A percentile compares a stretch with the other conserved stretches of the same genome.
Conservation (phyloP, 1,140 invertebrate genomes). For the Neodiprion lecontei region DNA sequence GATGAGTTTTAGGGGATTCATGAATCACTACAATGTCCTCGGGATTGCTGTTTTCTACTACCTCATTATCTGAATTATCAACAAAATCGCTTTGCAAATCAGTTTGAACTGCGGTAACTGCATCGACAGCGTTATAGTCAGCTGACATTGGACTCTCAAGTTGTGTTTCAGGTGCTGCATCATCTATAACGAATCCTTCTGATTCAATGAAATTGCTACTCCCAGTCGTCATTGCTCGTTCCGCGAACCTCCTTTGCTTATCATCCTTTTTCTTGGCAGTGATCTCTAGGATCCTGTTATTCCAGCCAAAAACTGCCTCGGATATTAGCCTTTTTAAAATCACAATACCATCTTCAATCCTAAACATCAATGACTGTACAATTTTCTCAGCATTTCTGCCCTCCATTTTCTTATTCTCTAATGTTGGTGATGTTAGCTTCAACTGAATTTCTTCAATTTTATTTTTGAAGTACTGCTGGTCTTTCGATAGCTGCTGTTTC, state of each 20-base stretch:
- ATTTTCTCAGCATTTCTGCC: slow-evolving; percentile 44
- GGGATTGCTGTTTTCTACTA: slow-evolving; percentile 43
- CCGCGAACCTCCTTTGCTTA: slow-evolving; percentile 50
- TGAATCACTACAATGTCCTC: slow-evolving; percentile 50
- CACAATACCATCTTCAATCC: slow-evolving; percentile 70
- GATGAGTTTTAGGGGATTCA: slow-evolving; percentile 56
- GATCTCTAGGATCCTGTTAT: slow-evolving; percentile 62
- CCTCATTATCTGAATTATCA: slow-evolving; percentile 50
- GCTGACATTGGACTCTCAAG: slow-evolving; percentile 56
- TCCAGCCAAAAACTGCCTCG: slow-evolving; percentile 73
- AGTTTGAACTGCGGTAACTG: slow-evolving; percentile 39
- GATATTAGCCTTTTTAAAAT: slow-evolving; percentile 69
- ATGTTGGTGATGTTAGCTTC: slow-evolving; percentile 70
- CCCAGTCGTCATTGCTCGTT: slow-evolving; percentile 37
- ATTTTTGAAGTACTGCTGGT: slow-evolving; percentile 74
- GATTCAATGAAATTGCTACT: slow-evolving; percentile 39
- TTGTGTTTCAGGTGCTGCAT: slow-evolving; percentile 54
- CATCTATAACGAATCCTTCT: slow-evolving; percentile 57
- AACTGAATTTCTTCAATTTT: slow-evolving; percentile 79
- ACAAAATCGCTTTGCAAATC: slow-evolving; percentile 34
- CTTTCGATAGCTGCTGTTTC: slow-evolving; percentile 68
- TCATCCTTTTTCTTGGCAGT: slow-evolving; percentile 64
- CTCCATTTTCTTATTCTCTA: slow-evolving; percentile 61
- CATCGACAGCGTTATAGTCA: slow-evolving; percentile 58
- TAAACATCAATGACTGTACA: slow-evolving; percentile 48